Base-by-base conservation (phyloP, 1,140 invertebrate genomes). In the Yoshiicerus persimilis region DNA sequence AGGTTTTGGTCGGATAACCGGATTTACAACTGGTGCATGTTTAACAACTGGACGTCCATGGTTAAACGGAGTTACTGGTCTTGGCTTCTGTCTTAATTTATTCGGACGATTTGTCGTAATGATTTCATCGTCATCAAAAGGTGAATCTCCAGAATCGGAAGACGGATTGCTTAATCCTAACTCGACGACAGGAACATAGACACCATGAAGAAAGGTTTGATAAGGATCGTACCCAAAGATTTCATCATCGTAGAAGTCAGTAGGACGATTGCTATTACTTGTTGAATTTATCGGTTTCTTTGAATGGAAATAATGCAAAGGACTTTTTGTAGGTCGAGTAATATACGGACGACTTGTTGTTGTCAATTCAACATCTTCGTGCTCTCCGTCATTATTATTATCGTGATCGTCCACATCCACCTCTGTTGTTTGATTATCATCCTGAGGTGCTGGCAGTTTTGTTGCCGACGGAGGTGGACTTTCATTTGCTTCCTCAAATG, bases 171-270 rank as follows among this genome's bases (percentile, higher is more conserved):
- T n/a, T n/a, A n/a, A n/a, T 84, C 38, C 64, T 2, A 32, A 8
- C 32, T 88, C 87, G 1, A 77, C 80, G 2, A 86, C 34, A 20
- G 90, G 89, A 38, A 91, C 88, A 62, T 91, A 91, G 6, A 91
- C 89, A 11, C 90, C 90, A 62, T 91, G 90, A 23, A 90, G 75
- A 25, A 91, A 91, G 8, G 90, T 91, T 87, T 91, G 90, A 32
- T 91, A 91, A 5, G 90, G 90, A 88, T 90, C 90, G 85, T 88
- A 91, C 0, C 90, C 90, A 84, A 91, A 91, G n/a, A 91, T 91
- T 84, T 91, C 90, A 86, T 91, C 90, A 62, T 91, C 90, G 38
- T 91, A 91, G 70, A 90, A 91, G 36, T 91, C 90, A 11, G 87
- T 89, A 5, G 90, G 90, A 20, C 90, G 84, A 32, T 87, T 89